Evolutionary conservation across 1,140 invertebrate species (phyloP), one percentile per base, ranked within the genome.

Genomic region (Heliconius eleuchia): DNA sequence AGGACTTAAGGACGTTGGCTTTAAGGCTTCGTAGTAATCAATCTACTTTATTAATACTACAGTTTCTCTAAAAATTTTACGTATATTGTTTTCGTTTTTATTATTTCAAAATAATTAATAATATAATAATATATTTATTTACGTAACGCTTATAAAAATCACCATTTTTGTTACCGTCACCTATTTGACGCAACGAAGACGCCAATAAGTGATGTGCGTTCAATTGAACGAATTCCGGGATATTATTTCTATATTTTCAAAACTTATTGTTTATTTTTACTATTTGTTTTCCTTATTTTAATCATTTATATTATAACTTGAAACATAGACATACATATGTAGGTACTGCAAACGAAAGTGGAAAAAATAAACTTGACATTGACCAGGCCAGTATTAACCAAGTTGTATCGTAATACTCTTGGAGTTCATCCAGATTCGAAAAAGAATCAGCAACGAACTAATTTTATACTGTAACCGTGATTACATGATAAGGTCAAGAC

Each of bases 301-400:
- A 13, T 13, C 4, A 66, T 27, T 66, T 66, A 23, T 5, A 30
- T 27, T 66, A 13, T 6, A 30, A 5, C 4, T 27, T 66, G 1
- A 66, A 57, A 57, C 55, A 57, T 2, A 23, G 2, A 55, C 13
- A 18, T 23, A 72, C 4, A 72, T 16, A 39, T 37, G 37, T 71
- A 30, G 27, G 30, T 13, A 30, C 16, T 72, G 30, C 74, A 71
- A 72, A 2, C 1, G 46, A 77, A 77, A 77, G 70, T 71, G 72
- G 57, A 74, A 74, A 73, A 66, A 79, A 79, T 79, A 75, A 79
- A 79, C 73, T 66, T 79, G 78, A 79, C 76, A 77, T 77, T 77
- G 76, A 70, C 70, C 42, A 77, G 50, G 70, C 70, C 70, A 71
- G 16, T 71, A 34, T 77, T 71, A 55, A 77, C 57, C 60, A 70